Evolutionary conservation across 2,113 vertebrate species (phyloP).

Genomic region (Synchiropus splendidus): DNA sequence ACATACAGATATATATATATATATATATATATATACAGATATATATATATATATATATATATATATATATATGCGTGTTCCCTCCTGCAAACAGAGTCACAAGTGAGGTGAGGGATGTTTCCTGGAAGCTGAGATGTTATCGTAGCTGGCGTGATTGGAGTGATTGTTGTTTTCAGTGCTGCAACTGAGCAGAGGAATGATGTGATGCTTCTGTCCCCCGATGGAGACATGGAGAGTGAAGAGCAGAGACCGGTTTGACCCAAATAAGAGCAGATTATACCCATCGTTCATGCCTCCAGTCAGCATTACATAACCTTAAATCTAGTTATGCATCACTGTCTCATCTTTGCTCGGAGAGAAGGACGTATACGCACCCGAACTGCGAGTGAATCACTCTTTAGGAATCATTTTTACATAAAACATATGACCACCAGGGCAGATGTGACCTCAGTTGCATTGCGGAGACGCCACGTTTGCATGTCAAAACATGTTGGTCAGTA

Average conservation of each 20-base stretch:
- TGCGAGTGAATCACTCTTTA: slow-evolving; percentile 13
- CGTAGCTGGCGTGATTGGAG: slow-evolving; percentile 14
- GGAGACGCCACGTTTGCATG: too few relatives aligned
- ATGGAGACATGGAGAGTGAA: slow-evolving; percentile 13
- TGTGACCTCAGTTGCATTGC: too few relatives aligned
- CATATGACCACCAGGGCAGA: too few relatives aligned
- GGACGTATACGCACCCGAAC: slow-evolving; percentile 14
- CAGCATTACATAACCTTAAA: slow-evolving; percentile 66
- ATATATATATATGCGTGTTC: too few relatives aligned
- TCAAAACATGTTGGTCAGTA: slow-evolving; percentile 4
- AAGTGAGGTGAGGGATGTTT: not conserved
- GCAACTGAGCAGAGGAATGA: slow-evolving; percentile 24
- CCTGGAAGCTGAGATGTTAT: slow-evolving; percentile 26
- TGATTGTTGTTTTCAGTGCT: slow-evolving; percentile 15
- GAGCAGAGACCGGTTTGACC: slow-evolving; percentile 54
- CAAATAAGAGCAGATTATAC: slow-evolving; percentile 61
- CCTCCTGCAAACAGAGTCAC: too few relatives aligned
- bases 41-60: too few relatives aligned
- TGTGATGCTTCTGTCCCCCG: slow-evolving; percentile 33
- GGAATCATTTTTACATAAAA: not conserved
- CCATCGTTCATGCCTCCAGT: slow-evolving; percentile 52
- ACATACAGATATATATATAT: too few relatives aligned
- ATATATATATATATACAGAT: too few relatives aligned
- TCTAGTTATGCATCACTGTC: slow-evolving; percentile 61
- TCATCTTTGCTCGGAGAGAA: slow-evolving; percentile 32